These are phyloP conservation scores for Malthinus seriepunctatus DNA, from an alignment of 2,888 invertebrate genomes.

Conservation along the genomic window DNA sequence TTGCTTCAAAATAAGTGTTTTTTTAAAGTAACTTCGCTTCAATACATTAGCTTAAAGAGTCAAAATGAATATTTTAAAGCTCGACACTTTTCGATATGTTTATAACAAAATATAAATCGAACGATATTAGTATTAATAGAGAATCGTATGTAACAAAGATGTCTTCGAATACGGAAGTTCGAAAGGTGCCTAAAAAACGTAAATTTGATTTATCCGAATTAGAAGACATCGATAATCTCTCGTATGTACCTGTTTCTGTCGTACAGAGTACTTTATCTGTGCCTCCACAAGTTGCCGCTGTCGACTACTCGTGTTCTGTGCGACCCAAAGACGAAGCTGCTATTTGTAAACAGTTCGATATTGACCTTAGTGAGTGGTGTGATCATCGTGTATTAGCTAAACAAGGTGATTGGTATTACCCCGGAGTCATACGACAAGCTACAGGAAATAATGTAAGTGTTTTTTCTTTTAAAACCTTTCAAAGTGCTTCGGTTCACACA, in stretches of 20 bases:
- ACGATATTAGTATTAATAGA: slow-evolving; percentile 10
- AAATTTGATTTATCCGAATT: slow-evolving; percentile 81
- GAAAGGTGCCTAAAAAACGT: slow-evolving; percentile 92
- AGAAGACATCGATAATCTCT: slow-evolving; percentile 64
- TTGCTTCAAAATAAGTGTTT: slow-evolving; percentile 4
- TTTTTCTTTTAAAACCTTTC: neutral
- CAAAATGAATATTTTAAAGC: neutral
- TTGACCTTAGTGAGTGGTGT: slow-evolving; percentile 92
- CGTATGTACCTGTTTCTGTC: slow-evolving; percentile 50
- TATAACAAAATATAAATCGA: slow-evolving; percentile 24
- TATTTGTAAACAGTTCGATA: slow-evolving; percentile 48
- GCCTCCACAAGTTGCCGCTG: slow-evolving; percentile 49
- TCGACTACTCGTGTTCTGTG: slow-evolving; percentile 50
- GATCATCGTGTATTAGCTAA: slow-evolving; percentile 91
- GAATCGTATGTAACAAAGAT: slow-evolving; percentile 15
- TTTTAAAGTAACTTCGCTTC: neutral
- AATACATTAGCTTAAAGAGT: neutral
- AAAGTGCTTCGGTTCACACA: no score
- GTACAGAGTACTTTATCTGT: slow-evolving; percentile 51
- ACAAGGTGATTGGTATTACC: slow-evolving; percentile 78
- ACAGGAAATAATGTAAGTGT: slow-evolving; percentile 62
- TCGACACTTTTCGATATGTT: slow-evolving; percentile 16
- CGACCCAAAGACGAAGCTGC: slow-evolving; percentile 42
- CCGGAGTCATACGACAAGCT: slow-evolving; percentile 84
- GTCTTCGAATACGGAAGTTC: slow-evolving; percentile 51